Evolutionary conservation across 2,797 vertebrate species (phyloP).

Genomic region (Cirrhinus molitorella): DNA sequence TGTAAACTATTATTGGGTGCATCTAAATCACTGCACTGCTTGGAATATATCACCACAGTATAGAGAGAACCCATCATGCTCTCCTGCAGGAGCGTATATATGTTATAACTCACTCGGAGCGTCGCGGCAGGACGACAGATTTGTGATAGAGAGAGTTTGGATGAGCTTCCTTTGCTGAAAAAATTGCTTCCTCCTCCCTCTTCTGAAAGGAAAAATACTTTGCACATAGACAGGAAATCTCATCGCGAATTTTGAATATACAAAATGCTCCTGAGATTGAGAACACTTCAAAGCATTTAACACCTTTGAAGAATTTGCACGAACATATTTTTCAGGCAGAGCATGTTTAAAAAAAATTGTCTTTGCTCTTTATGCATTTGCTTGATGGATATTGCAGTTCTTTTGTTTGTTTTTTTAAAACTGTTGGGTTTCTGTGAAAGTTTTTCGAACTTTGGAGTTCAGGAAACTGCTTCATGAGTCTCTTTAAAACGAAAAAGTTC

Average conservation of each 20-base stretch:
- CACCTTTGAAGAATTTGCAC: not conserved
- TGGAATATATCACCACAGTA: conserved; percentile 6
- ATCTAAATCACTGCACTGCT: conserved; percentile 31
- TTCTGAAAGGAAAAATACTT: conserved; percentile 17
- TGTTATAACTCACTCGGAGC: conserved; percentile 37
- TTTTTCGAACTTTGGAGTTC: not conserved
- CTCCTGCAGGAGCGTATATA: conserved; percentile 13
- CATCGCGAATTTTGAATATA: not conserved
- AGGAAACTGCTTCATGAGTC: not conserved
- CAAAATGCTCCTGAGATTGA: not conserved
- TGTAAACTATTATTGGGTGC: conserved; percentile 25
- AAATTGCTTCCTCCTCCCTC: not conserved
- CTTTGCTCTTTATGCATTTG: not conserved
- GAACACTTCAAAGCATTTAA: conserved; percentile 12
- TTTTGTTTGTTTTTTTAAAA: not conserved
- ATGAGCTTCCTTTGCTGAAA: conserved; percentile 24
- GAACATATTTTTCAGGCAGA: not conserved
- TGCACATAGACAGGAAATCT: not conserved
- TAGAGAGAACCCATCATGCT: conserved; percentile 24
- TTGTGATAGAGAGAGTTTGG: conserved; percentile 31
- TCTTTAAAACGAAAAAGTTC: not conserved
- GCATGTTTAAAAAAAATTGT: not conserved
- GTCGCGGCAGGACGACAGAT: not conserved
- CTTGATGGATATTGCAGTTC: not conserved
- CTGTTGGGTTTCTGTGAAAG: not conserved